These are phyloP conservation scores for Dysdera silvatica DNA, from an alignment of 1,140 invertebrate species.

Conservation along the genomic window DNA sequence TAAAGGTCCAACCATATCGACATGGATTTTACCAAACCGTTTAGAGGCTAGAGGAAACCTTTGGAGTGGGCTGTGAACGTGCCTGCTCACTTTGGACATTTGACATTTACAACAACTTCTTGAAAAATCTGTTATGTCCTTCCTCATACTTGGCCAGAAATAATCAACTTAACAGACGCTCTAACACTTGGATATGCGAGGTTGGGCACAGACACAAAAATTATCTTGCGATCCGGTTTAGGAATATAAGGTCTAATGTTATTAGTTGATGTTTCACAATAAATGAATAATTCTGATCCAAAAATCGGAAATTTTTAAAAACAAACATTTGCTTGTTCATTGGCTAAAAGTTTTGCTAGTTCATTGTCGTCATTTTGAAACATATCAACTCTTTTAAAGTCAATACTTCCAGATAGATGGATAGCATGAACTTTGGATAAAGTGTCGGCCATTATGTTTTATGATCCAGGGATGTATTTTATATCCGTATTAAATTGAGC, in stretches of 20 bases:
- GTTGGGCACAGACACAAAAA: slow-evolving; percentile 6
- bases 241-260: slow-evolving; percentile 11
- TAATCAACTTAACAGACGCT: slow-evolving; percentile 5
- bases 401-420: not conserved
- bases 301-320: too few relatives aligned
- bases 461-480: not conserved
- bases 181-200: slow-evolving; percentile 11
- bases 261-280: slow-evolving; percentile 6
- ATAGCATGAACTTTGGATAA: not conserved
- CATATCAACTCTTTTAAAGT: too few relatives aligned
- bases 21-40: not conserved
- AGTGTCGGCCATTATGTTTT: not conserved
- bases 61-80: not conserved
- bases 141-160: not conserved
- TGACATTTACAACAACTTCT: not conserved
- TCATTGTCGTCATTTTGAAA: not conserved
- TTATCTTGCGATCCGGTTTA: not conserved
- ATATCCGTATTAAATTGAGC: not conserved
- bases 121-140: too few relatives aligned
- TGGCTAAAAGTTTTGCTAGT: not conserved
- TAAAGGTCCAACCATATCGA: slow-evolving; percentile 3
- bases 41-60: not conserved
- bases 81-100: not conserved
- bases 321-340: too few relatives aligned
- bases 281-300: too few relatives aligned